Base-by-base conservation (phyloP, 2,888 invertebrate species). In the Trilocha varians region DNA sequence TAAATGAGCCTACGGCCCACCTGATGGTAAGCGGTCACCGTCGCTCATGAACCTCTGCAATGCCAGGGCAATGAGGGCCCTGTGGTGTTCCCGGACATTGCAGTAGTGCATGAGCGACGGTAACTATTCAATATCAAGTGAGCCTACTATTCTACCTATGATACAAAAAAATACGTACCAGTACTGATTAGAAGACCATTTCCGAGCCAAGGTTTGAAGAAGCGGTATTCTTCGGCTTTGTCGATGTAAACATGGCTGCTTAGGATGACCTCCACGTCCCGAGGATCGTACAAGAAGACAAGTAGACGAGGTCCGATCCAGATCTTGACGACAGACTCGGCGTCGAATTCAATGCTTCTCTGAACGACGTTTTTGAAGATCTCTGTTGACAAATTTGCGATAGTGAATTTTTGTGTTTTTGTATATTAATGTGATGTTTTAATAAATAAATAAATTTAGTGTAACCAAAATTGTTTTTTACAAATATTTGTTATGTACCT, bases 141-240 rank as follows among this genome's bases (percentile, higher is more conserved):
- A n/a, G n/a, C n/a, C n/a, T n/a, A n/a, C n/a, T n/a, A n/a, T n/a
- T n/a, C n/a, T n/a, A n/a, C n/a, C n/a, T n/a, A n/a, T n/a, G n/a
- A n/a, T n/a, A n/a, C n/a, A 25, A 25, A n/a, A 14, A 3, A 16
- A 41, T 32, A 68, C 70, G 70, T 68, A 90, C 94, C 94, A 51
- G 91, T 91, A 57, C 93, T 93, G 61, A 94, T 93, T 17, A 94
- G 88, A 6, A 94, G 89, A 59, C 94, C 94, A 57, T 94, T 89
- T 65, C 94, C 94, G 44, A 94, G 88, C 94, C 94, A 94, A 33
- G 94, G 94, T 62, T 93, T 89, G 77, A 94, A 93, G 82, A 93
- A 92, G 57, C 89, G 87, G 74, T 94, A 94, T 62, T 94, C 93
- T 9, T 88, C 78, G 16, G 93, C 90, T 70, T 94, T 94, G 78